Percentiles rank a stretch among this genome's conserved stretches.
These are phyloP conservation scores for Helogale parvula DNA, from an alignment of 2,113 vertebrate species.

Conservation along the genomic window DNA sequence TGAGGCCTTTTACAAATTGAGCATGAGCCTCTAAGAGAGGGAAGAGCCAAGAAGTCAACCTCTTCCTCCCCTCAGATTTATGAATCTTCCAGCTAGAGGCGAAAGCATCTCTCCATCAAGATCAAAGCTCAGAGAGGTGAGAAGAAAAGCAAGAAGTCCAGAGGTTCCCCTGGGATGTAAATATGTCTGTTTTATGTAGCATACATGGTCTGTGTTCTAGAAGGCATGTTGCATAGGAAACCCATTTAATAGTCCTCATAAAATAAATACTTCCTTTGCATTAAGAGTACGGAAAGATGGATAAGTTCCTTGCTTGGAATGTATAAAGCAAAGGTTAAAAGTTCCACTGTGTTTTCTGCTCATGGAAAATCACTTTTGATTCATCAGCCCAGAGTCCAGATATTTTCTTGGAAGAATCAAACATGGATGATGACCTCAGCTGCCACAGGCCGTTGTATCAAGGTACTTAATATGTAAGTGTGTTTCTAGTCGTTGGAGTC, in stretches of 20 bases:
- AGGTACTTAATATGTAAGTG: slow-evolving; percentile 7
- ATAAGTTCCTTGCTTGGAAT: slow-evolving; percentile 55
- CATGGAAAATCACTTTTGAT: slow-evolving; percentile 70
- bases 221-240: slow-evolving; percentile 60
- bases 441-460: slow-evolving; percentile 24
- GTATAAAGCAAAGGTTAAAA: slow-evolving; percentile 76
- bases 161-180: slow-evolving; percentile 55
- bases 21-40: slow-evolving; percentile 13
- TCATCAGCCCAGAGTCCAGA: slow-evolving; percentile 56
- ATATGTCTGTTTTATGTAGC: slow-evolving; percentile 77
- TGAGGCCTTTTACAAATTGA: slow-evolving; percentile 59
- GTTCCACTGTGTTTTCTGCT: slow-evolving; percentile 57
- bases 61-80: slow-evolving; percentile 75
- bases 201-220: slow-evolving; percentile 64
- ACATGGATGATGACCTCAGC: not conserved
- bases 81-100: slow-evolving; percentile 61
- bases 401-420: slow-evolving; percentile 67
- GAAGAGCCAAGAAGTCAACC: slow-evolving; percentile 60
- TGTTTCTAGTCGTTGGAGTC: slow-evolving; percentile 30
- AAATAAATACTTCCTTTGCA: slow-evolving; percentile 80
- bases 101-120: slow-evolving; percentile 65
- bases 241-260: slow-evolving; percentile 70
- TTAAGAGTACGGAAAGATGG: slow-evolving; percentile 73
- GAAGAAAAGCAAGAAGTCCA: slow-evolving; percentile 64
- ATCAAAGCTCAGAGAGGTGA: slow-evolving; percentile 74